Percentiles rank a stretch among this genome's conserved stretches.
Evolutionary conservation across 2,888 invertebrate species (phyloP).

Genomic region (Abscondita cerata): DNA sequence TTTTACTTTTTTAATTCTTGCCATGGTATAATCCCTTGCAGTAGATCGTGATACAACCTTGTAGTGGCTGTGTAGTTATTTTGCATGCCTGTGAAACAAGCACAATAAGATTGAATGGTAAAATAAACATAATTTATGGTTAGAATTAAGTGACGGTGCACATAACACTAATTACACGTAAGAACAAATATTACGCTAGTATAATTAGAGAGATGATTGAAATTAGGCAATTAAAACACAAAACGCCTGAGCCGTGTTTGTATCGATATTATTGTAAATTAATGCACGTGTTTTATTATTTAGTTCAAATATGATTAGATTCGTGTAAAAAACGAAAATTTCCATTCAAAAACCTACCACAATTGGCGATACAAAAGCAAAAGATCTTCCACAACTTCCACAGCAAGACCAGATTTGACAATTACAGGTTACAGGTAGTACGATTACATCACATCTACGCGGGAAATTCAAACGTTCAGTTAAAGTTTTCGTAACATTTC

Average conservation of each 20-base stretch:
- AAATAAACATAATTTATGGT: not conserved
- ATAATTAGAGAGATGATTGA: not conserved
- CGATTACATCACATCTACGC: too few species aligned
- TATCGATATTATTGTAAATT: too few species aligned
- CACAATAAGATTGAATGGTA: not conserved
- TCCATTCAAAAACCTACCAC: slow-evolving; percentile 29
- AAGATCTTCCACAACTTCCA: slow-evolving; percentile 9
- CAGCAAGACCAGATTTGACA: too few species aligned
- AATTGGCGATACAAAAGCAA: slow-evolving; percentile 22
- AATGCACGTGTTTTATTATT: too few species aligned
- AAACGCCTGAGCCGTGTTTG: too few species aligned
- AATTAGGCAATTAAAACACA: slow-evolving; percentile 9
- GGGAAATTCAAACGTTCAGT: too few species aligned
- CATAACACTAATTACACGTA: slow-evolving; percentile 14
- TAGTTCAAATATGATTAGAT: too few species aligned
- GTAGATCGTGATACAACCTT: slow-evolving; percentile 46
- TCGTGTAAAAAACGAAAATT: too few species aligned
- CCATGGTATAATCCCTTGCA: slow-evolving; percentile 46
- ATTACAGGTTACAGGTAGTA: too few species aligned
- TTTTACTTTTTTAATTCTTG: slow-evolving; percentile 50
- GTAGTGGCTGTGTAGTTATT: slow-evolving; percentile 47
- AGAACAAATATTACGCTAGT: not conserved
- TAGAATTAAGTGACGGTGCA: slow-evolving; percentile 11
- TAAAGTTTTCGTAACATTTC: too few species aligned
- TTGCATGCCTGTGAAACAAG: slow-evolving; percentile 51